Conservation (phyloP, 1,140 invertebrate species). For the Asobara japonica region DNA sequence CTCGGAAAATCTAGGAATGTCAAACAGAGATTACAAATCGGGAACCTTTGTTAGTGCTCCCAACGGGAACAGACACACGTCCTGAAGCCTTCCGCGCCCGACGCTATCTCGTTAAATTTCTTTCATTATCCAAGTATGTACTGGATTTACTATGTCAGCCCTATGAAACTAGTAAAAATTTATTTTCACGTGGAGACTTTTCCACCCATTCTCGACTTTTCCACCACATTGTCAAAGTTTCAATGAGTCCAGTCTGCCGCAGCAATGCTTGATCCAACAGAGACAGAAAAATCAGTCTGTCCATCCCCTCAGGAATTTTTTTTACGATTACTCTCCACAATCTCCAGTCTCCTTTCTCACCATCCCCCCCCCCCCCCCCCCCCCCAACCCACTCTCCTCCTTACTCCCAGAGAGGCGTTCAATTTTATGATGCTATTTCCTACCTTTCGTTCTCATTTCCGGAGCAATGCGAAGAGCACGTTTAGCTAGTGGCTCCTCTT, state of each 20-base stretch:
- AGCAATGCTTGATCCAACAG: neutral
- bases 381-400: neutral
- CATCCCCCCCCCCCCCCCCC: too few species aligned
- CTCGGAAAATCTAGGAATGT: too few species aligned
- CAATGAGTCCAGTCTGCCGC: neutral
- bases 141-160: too few species aligned
- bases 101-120: too few species aligned
- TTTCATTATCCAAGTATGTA: too few species aligned
- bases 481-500: neutral
- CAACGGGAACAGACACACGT: too few species aligned
- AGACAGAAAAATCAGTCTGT: neutral
- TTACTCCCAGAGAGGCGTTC: constrained; percentile 33
- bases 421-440: constrained; percentile 38
- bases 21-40: too few species aligned
- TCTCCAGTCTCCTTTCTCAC: neutral
- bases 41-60: too few species aligned
- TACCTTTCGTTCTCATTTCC: constrained; percentile 35
- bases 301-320: constrained; percentile 25
- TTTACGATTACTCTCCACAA: constrained; percentile 19
- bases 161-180: too few species aligned
- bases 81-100: too few species aligned
- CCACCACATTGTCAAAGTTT: neutral
- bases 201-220: neutral
- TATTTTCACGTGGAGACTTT: too few species aligned
- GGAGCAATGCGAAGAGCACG: constrained; percentile 2